These are phyloP conservation scores for Cebidichthys violaceus DNA, from an alignment of 2,113 vertebrate species.

Conservation along the genomic window DNA sequence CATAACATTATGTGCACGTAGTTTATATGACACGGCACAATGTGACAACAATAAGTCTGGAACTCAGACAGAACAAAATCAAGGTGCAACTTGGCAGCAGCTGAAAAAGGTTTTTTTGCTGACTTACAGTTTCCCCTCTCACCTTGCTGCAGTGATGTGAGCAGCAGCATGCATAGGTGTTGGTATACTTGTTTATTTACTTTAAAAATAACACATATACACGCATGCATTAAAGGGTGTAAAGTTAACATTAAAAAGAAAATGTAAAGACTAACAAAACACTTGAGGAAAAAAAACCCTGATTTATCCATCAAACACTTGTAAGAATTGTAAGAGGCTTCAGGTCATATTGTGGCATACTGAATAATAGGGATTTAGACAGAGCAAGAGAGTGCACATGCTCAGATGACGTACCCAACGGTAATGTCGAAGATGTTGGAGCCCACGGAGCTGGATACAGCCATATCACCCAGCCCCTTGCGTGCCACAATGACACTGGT, in stretches of 20 bases:
- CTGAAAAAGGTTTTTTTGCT: slow-evolving; percentile 1
- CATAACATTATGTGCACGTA: background rate
- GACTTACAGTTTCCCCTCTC: background rate
- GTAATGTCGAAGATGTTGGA: slow-evolving; percentile 99
- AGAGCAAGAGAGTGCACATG: background rate
- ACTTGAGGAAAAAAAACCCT: too few relatives aligned
- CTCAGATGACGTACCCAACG: slow-evolving; percentile 86
- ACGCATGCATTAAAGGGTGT: background rate
- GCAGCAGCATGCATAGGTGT: background rate
- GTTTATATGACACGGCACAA: background rate
- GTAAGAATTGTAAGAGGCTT: background rate
- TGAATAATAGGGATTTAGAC: background rate
- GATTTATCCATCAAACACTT: background rate
- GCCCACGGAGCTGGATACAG: slow-evolving; percentile 96
- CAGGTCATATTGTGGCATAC: background rate
- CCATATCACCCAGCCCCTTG: slow-evolving; percentile 97
- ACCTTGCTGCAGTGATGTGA: background rate
- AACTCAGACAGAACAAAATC: background rate
- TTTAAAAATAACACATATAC: background rate
- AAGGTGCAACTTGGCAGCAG: background rate
- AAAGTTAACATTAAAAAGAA: background rate
- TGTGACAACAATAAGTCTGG: background rate
- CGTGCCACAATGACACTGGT: slow-evolving; percentile 97
- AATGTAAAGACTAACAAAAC: background rate
- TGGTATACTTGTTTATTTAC: background rate